Percentiles rank a stretch among this genome's conserved stretches.
Conservation (phyloP, 2,888 invertebrate genomes). For the Cataglyphis altisquamis region DNA sequence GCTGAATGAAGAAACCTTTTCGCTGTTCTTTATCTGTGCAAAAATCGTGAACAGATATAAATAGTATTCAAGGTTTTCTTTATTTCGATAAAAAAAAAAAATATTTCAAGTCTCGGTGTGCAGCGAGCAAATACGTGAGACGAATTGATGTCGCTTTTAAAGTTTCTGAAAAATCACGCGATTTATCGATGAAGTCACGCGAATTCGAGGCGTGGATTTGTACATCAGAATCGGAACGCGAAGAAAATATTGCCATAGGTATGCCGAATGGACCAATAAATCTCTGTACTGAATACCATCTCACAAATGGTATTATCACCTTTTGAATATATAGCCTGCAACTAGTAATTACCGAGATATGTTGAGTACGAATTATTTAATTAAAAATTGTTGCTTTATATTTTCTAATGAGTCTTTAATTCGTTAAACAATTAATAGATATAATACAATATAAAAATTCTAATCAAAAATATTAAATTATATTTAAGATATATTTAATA, state of each 20-base stretch:
- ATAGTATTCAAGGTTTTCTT: constrained; percentile 11
- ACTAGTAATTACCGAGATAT: constrained; percentile 30
- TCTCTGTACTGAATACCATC: constrained; percentile 8
- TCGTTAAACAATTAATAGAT: not conserved
- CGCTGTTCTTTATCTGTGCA: not conserved
- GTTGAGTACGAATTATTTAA: constrained; percentile 2
- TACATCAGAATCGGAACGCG: constrained; percentile 29
- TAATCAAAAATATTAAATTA: not conserved
- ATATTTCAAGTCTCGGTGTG: constrained; percentile 20
- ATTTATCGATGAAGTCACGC: constrained; percentile 71
- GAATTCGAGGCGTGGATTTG: constrained; percentile 73
- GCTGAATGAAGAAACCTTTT: not conserved
- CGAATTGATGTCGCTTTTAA: constrained; percentile 69
- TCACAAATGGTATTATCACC: not conserved
- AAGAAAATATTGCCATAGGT: constrained; percentile 32
- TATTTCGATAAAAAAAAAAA: constrained; percentile 20
- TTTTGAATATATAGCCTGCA: not conserved
- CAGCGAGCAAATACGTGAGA: constrained; percentile 50
- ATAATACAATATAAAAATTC: not conserved
- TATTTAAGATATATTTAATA: not conserved
- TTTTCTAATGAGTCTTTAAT: not conserved
- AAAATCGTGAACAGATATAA: not conserved
- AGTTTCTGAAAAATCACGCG: constrained; percentile 61
- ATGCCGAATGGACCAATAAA: constrained; percentile 41
- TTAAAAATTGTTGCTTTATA: not conserved